Conservation (phyloP, 1,140 invertebrate genomes). For the Bombyx mori region DNA sequence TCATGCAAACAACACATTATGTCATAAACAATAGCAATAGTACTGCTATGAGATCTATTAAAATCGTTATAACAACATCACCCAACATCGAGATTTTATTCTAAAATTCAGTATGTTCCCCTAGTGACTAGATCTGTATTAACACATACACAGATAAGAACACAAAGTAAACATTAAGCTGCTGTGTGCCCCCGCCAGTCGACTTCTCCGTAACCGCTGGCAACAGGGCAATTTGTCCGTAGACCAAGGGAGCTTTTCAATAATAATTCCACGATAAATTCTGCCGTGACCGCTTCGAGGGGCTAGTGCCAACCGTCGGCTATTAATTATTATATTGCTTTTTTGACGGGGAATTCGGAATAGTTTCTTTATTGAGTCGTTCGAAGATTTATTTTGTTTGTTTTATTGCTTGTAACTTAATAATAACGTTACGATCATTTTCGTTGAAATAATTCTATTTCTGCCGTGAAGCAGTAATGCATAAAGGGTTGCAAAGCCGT, state of each 20-base stretch:
- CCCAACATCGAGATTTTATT: no score
- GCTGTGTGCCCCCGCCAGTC: background rate
- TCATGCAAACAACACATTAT: no score
- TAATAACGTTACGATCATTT: no score
- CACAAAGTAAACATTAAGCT: conserved; percentile 11
- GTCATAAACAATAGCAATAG: no score
- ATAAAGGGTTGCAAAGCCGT: no score
- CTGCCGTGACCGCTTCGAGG: conserved; percentile 28
- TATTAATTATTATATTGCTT: conserved; percentile 60
- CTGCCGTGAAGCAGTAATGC: no score
- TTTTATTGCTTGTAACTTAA: no score
- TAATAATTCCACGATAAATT: conserved; percentile 58
- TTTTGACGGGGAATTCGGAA: conserved; percentile 35
- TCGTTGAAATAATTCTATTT: no score
- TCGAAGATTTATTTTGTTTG: background rate
- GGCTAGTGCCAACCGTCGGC: conserved; percentile 26
- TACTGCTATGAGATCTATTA: no score
- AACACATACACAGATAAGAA: background rate
- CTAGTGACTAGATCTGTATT: no score
- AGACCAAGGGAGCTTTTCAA: conserved; percentile 32
- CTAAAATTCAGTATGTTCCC: no score
- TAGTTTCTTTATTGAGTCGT: conserved; percentile 38
- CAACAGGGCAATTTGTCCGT: conserved; percentile 40
- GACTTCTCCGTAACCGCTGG: conserved; percentile 18
- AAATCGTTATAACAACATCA: no score